Evolutionary conservation across 2,113 vertebrate genomes (phyloP), one percentile per base, ranked within the genome.

Genomic region (Motacilla tschutschensis): DNA sequence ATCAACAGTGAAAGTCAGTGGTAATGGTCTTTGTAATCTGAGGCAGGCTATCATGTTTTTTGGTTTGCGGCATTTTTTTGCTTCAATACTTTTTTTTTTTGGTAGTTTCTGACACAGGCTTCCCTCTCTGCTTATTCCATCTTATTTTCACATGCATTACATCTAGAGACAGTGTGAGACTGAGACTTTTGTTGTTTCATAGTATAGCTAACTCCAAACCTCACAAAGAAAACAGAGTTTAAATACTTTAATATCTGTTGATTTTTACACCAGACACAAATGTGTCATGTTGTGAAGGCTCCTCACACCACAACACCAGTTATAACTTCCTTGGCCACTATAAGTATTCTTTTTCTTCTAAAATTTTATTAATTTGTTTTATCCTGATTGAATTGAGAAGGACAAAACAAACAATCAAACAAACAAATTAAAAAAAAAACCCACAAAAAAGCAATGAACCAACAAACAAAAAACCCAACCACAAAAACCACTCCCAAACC

Each of bases 1-100:
- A 53, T 16, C 44, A 12, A 21, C 5, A 43, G 8, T 62, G 9
- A 74, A 88, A 60, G 13, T 26, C 16, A 63, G 7, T 51, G 8
- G 3, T 22, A 62, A 43, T 9, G 3, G 26, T 35, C 20, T 75
- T 67, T 59, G 31, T 60, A 62, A 53, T 20, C 5, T 53, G 21
- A 80, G 19, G 14, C 6, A 48, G 1, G 2, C 1, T n/a, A 9
- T 41, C 3, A 17, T 14, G 1, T 0, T 13, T 18, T 50, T 47
- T 48, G 9, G 3, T 38, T 46, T 40, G 12, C 21, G 62, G 20
- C 7, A 31, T 18, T 15, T 33, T 41, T 50, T 10, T 47, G 12
- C 11, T 26, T 33, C 1, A 65, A n/a, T 12, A 26, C 3, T 4
- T 4, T 51, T 62, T 2, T 53, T 1, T 60, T 67, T n/a, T 50